A percentile compares a stretch with the other conserved stretches of the same genome.
phyloP scores from a whole-genome alignment of 2,888 invertebrate genomes.

The Cephalotes varians region DNA sequence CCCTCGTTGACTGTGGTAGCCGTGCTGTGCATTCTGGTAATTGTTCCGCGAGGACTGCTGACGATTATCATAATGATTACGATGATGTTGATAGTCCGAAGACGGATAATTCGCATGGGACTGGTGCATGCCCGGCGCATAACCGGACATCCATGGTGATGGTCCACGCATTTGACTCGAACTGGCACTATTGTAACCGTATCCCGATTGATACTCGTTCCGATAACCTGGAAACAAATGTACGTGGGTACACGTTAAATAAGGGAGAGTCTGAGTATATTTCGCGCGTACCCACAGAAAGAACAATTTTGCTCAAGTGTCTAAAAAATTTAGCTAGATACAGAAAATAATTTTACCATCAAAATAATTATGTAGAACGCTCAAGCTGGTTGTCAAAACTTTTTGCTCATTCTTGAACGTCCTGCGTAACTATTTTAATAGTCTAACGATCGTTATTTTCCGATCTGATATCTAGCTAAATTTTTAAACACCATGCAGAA shows the following conservation, averaged over 20 bases:
- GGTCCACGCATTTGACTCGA: slow-evolving; percentile 70
- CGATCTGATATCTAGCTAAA: too few species aligned
- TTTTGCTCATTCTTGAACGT: too few species aligned
- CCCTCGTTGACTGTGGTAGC: slow-evolving; percentile 53
- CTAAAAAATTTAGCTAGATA: too few species aligned
- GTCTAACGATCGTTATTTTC: too few species aligned
- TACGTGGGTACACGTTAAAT: neutral
- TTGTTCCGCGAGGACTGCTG: slow-evolving; percentile 59
- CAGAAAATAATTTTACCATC: too few species aligned
- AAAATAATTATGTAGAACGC: too few species aligned
- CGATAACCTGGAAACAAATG: slow-evolving; percentile 76
- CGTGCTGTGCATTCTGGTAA: slow-evolving; percentile 72
- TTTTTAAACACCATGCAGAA: too few species aligned
- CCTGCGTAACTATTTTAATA: too few species aligned
- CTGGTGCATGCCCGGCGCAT: slow-evolving; percentile 60
- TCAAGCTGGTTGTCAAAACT: too few species aligned
- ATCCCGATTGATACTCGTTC: slow-evolving; percentile 72
- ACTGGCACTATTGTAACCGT: slow-evolving; percentile 66
- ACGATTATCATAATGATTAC: slow-evolving; percentile 42
- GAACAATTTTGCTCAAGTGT: too few species aligned
- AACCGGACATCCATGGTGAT: slow-evolving; percentile 72
- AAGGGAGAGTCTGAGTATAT: neutral
- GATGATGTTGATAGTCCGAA: slow-evolving; percentile 57
- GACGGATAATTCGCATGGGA: slow-evolving; percentile 59
- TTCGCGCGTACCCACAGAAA: too few species aligned